A percentile compares a stretch with the other conserved stretches of the same genome.
Evolutionary conservation across 1,140 invertebrate genomes (phyloP).

Genomic region (Drosophila pallidifrons): DNA sequence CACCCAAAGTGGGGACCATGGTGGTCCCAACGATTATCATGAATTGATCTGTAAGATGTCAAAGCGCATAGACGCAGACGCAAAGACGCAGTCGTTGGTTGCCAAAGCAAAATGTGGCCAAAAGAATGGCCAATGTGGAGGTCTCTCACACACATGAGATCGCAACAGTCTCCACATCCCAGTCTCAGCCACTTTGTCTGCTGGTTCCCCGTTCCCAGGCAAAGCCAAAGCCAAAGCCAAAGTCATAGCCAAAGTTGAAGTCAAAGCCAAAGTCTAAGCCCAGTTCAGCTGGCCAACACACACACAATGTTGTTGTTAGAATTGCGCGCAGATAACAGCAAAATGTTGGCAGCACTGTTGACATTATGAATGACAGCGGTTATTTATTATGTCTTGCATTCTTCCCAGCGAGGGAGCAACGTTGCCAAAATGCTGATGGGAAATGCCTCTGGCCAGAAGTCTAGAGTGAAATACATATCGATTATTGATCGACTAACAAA

Average conservation of each 20-base stretch:
- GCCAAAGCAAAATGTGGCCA: slow-evolving; percentile 47
- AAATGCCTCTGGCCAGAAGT: slow-evolving; percentile 11
- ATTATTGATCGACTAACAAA: slow-evolving; percentile 12
- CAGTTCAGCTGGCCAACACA: slow-evolving; percentile 36
- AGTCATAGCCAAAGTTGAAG: slow-evolving; percentile 27
- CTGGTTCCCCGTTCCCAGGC: slow-evolving; percentile 8
- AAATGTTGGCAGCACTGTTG: slow-evolving; percentile 83
- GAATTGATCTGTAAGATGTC: slow-evolving; percentile 84
- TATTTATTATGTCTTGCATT: slow-evolving; percentile 81
- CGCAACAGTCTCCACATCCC: neutral
- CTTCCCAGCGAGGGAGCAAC: slow-evolving; percentile 35
- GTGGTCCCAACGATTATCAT: slow-evolving; percentile 84
- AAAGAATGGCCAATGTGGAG: slow-evolving; percentile 66
- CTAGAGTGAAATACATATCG: slow-evolving; percentile 3
- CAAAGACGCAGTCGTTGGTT: slow-evolving; percentile 33
- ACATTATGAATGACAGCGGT: slow-evolving; percentile 83
- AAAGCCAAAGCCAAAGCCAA: neutral
- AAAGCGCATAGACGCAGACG: slow-evolving; percentile 68
- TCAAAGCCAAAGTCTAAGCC: slow-evolving; percentile 16
- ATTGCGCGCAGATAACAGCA: slow-evolving; percentile 81
- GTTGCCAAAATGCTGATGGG: slow-evolving; percentile 40
- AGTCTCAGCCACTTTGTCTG: slow-evolving; percentile 65
- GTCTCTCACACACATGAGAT: slow-evolving; percentile 48
- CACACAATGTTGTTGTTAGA: slow-evolving; percentile 75
- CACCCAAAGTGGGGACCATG: slow-evolving; percentile 67